Conservation (phyloP, 2,888 invertebrate species). For the Diarsia mendica region DNA sequence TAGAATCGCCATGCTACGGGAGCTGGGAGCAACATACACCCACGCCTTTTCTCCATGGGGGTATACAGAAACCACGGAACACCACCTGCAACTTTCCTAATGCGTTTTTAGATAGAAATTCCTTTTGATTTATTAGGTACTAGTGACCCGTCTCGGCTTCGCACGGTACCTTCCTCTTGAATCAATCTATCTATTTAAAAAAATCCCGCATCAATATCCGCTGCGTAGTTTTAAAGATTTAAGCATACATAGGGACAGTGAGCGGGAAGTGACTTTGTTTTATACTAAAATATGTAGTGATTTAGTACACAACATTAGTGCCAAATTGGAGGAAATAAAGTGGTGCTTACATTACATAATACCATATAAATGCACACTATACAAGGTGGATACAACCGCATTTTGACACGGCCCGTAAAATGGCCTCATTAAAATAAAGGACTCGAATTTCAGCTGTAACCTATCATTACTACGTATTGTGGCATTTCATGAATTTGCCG, state of each 20-base stretch:
- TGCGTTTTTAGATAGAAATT: background rate
- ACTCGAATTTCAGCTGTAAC: constrained; percentile 49
- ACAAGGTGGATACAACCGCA: constrained; percentile 28
- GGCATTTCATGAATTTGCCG: constrained; percentile 35
- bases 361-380: constrained; percentile 21
- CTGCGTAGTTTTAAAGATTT: too few species aligned
- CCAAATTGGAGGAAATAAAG: constrained; percentile 1
- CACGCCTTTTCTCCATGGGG: too few species aligned
- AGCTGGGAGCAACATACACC: background rate
- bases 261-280: too few species aligned
- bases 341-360: constrained; percentile 27
- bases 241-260: too few species aligned
- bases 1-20: too few species aligned
- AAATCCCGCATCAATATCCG: too few species aligned
- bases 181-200: too few species aligned
- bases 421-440: constrained; percentile 45
- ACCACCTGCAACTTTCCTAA: background rate
- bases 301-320: background rate
- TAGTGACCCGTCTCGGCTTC: too few species aligned
- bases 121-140: background rate
- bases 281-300: too few species aligned
- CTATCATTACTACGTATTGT: constrained; percentile 47
- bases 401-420: constrained; percentile 51
- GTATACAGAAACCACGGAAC: too few species aligned
- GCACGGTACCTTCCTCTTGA: too few species aligned